These are phyloP conservation scores for Holothuria leucospilota DNA, from an alignment of 53 echinoderm and acorn worm species.

Conservation along the genomic window DNA sequence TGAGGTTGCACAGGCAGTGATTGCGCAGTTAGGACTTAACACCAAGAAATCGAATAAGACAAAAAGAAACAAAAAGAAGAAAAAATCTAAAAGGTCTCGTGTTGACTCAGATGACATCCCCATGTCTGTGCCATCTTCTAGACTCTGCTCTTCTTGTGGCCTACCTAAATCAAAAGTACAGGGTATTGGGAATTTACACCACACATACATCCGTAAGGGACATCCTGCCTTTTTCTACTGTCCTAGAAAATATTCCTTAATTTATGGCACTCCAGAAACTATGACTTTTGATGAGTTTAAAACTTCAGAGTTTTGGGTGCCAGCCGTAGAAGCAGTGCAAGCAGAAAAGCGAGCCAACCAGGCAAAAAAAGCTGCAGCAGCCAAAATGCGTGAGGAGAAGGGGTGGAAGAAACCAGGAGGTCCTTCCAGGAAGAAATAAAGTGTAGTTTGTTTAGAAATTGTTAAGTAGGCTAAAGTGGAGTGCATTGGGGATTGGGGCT, in stretches of 20 bases:
- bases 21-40: no score
- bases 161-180: not conserved
- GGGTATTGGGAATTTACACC: slow-evolving; percentile 3
- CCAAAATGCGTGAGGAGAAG: not conserved
- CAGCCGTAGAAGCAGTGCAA: not conserved
- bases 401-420: slow-evolving; percentile 9
- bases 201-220: slow-evolving; percentile 1
- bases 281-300: not conserved
- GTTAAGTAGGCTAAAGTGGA: no score
- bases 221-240: slow-evolving; percentile 10
- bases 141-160: slow-evolving; percentile 16
- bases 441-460: no score
- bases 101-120: not conserved
- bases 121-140: not conserved
- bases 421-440: not conserved
- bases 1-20: no score
- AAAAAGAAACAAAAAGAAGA: not conserved
- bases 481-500: no score
- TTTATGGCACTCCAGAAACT: not conserved
- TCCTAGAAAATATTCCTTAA: not conserved
- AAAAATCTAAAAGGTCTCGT: not conserved
- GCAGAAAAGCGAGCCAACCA: not conserved
- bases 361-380: not conserved
- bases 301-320: not conserved
- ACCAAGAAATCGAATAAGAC: no score